phyloP scores from a whole-genome alignment of 2,888 invertebrate genomes.

The Cryptocephalus primarius region DNA sequence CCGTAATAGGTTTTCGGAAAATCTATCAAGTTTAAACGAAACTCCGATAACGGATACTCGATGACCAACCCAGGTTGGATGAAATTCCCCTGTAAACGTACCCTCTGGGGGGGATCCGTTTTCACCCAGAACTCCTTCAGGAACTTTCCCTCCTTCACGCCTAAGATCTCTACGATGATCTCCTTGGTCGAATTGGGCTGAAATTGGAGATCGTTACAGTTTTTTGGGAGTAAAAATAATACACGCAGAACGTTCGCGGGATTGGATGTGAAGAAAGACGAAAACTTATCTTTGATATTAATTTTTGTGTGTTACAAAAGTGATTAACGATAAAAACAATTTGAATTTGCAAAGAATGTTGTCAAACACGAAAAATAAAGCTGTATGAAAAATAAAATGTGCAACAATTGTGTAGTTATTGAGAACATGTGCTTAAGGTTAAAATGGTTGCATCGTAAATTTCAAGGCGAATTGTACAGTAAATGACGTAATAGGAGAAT shows the following conservation, averaged over 20 bases:
- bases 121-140: slow-evolving; percentile 39
- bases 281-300: too few relatives aligned
- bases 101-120: slow-evolving; percentile 25
- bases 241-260: not conserved
- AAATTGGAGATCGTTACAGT: not conserved
- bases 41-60: slow-evolving; percentile 30
- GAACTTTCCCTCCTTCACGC: slow-evolving; percentile 29
- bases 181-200: slow-evolving; percentile 12
- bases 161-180: slow-evolving; percentile 32
- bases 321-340: too few relatives aligned
- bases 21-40: slow-evolving; percentile 34
- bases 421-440: too few relatives aligned
- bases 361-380: not conserved
- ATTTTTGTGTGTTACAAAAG: too few relatives aligned
- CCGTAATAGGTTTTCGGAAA: slow-evolving; percentile 35
- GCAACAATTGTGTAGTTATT: too few relatives aligned
- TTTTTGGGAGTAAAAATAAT: not conserved
- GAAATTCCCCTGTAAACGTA: slow-evolving; percentile 26
- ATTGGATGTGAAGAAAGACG: too few relatives aligned
- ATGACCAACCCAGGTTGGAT: slow-evolving; percentile 31
- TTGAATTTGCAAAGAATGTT: too few relatives aligned
- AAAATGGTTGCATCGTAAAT: too few relatives aligned
- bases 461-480: too few relatives aligned
- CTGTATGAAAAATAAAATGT: too few relatives aligned
- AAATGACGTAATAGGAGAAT: too few relatives aligned